Percentiles rank a stretch among this genome's conserved stretches.
These are phyloP conservation scores for Zenarchopterus dispar DNA, from an alignment of 2,797 vertebrate species.

Conservation along the genomic window DNA sequence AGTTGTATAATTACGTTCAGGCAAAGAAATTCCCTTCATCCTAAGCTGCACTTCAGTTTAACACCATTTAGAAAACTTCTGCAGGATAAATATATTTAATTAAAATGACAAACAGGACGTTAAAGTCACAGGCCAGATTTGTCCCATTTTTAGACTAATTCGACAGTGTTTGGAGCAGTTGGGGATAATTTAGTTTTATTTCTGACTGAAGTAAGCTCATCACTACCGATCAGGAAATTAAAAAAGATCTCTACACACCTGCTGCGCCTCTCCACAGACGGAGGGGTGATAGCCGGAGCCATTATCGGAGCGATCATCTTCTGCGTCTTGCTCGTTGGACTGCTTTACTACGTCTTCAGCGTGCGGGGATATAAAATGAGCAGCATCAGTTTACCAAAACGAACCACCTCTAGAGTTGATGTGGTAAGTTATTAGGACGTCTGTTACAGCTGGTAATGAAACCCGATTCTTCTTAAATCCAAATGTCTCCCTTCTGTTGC, in stretches of 20 bases:
- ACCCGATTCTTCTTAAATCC: rapidly evolving
- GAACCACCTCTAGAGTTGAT: constrained; percentile 27
- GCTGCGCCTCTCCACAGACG: constrained; percentile 20
- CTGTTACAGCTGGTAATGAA: rapidly evolving
- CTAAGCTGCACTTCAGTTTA: too few species aligned
- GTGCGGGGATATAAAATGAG: constrained; percentile 71
- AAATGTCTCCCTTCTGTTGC: constrained; percentile 51
- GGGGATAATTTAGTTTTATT: too few species aligned
- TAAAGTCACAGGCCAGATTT: too few species aligned
- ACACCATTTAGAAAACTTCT: too few species aligned
- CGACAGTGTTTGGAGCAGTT: too few species aligned
- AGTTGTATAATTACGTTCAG: too few species aligned
- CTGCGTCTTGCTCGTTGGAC: constrained; percentile 48
- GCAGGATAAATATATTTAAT: too few species aligned
- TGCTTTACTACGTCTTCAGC: constrained; percentile 71
- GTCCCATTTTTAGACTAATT: too few species aligned
- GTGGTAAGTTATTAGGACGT: constrained; percentile 64
- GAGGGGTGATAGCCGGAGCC: constrained; percentile 56
- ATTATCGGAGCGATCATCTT: constrained; percentile 63
- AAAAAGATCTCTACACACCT: not conserved
- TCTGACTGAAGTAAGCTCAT: too few species aligned
- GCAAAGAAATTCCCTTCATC: too few species aligned
- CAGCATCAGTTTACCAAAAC: constrained; percentile 51
- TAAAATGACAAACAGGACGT: too few species aligned
- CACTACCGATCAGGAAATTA: not conserved